A percentile compares a stretch with the other conserved stretches of the same genome.
These are phyloP conservation scores for Caenorhabditis latens DNA, from an alignment of 1,140 invertebrate genomes.

Conservation along the genomic window DNA sequence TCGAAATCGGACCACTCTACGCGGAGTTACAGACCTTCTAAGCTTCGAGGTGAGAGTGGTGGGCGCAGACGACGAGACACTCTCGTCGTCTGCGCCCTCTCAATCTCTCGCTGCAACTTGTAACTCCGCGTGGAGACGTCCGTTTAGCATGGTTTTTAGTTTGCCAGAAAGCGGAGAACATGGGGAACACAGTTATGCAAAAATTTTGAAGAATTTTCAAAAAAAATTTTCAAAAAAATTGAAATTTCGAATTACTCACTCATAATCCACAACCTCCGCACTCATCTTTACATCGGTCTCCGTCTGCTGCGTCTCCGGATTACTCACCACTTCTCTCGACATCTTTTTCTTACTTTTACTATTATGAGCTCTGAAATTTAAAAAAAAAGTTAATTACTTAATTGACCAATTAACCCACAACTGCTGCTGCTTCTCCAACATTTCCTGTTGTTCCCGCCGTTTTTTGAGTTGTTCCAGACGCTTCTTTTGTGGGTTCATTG, in stretches of 20 bases:
- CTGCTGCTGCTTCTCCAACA: not conserved
- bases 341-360: constrained; percentile 33
- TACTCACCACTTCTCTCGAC: not conserved
- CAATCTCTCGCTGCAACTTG: too few species aligned
- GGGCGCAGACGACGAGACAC: too few species aligned
- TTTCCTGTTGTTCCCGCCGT: not conserved
- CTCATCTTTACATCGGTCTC: not conserved
- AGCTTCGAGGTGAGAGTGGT: too few species aligned
- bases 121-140: too few species aligned
- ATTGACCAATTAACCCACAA: too few species aligned
- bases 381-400: too few species aligned
- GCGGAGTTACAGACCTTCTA: not conserved
- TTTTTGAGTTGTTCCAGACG: constrained; percentile 18
- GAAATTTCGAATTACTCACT: not conserved
- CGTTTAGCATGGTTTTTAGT: too few species aligned
- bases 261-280: not conserved
- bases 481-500: constrained; percentile 24
- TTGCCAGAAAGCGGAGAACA: too few species aligned
- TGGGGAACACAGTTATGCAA: too few species aligned
- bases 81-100: too few species aligned
- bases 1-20: not conserved
- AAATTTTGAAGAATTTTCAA: not conserved
- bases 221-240: too few species aligned
- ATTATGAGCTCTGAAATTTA: not conserved
- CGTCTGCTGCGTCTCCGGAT: not conserved